Percentiles rank a stretch among this genome's conserved stretches.
Conservation (phyloP, 2,113 vertebrate genomes). For the Rhagologus leucostigma region DNA sequence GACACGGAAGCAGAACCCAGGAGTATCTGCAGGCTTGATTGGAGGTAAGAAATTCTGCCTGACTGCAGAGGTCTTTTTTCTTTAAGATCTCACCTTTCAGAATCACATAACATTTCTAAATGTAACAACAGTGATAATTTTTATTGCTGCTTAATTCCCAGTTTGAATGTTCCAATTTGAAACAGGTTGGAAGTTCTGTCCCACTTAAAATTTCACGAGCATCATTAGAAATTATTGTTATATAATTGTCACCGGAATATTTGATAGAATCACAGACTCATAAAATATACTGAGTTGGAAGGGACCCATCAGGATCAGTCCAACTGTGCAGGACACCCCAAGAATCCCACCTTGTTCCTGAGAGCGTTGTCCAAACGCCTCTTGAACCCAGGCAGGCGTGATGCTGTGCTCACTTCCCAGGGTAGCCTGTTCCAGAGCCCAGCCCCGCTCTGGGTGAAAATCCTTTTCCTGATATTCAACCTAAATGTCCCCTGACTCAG, state of each 20-base stretch:
- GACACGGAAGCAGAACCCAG: no score
- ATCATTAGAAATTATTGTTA: background rate
- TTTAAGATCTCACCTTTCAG: background rate
- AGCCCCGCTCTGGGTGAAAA: background rate
- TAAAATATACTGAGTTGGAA: background rate
- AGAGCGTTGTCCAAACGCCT: accelerated
- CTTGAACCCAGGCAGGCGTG: background rate
- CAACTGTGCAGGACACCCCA: background rate
- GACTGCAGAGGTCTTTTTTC: background rate
- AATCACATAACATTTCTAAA: background rate
- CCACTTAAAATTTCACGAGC: background rate
- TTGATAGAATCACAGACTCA: background rate
- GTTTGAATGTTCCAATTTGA: background rate
- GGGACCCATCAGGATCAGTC: background rate
- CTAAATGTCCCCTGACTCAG: background rate
- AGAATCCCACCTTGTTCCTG: background rate
- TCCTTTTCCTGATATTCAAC: background rate
- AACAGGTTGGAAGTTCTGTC: background rate
- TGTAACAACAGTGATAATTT: background rate
- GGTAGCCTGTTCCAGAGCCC: background rate
- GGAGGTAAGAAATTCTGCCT: background rate
- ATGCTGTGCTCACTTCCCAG: background rate
- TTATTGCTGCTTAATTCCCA: conserved; percentile 46
- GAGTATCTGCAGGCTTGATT: background rate
- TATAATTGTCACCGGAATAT: background rate